A percentile compares a stretch with the other conserved stretches of the same genome.
Evolutionary conservation across 2,797 vertebrate genomes (phyloP).

Genomic region (Pagetopsis macropterus): DNA sequence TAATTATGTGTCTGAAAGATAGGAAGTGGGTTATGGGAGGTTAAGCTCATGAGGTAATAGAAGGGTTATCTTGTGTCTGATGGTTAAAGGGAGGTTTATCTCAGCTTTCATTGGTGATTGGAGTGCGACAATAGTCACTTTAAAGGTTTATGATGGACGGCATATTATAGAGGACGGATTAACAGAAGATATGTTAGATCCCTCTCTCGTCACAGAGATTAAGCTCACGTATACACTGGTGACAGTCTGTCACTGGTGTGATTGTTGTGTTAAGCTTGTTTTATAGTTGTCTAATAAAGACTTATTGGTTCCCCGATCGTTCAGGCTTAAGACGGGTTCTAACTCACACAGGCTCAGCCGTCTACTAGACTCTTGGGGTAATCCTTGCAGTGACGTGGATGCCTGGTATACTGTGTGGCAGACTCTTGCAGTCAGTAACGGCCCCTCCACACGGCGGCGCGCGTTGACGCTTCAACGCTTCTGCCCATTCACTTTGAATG

Average conservation of each 20-base stretch:
- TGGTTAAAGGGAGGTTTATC: conserved; percentile 29
- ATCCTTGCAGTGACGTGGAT: no score
- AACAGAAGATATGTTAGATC: neutral
- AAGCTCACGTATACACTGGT: neutral
- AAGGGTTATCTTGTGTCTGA: conserved; percentile 13
- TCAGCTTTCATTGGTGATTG: conserved; percentile 28
- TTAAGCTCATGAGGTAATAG: conserved; percentile 24
- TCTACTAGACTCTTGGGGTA: no score
- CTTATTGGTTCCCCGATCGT: neutral
- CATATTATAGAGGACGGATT: neutral
- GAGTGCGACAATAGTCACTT: neutral
- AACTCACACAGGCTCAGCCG: no score
- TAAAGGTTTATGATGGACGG: neutral
- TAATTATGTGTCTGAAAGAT: conserved; percentile 28
- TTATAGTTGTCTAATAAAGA: neutral
- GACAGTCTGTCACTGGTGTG: neutral
- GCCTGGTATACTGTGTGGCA: no score
- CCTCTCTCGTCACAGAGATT: neutral
- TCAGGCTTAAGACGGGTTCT: neutral
- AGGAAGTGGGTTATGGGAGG: conserved; percentile 20
- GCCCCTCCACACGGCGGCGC: no score
- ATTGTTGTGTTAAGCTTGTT: neutral
- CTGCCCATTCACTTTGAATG: no score
- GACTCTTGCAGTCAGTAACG: no score
- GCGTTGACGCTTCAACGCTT: no score